Conservation (phyloP, 2,888 invertebrate species). For the Zootermopsis nevadensis region DNA sequence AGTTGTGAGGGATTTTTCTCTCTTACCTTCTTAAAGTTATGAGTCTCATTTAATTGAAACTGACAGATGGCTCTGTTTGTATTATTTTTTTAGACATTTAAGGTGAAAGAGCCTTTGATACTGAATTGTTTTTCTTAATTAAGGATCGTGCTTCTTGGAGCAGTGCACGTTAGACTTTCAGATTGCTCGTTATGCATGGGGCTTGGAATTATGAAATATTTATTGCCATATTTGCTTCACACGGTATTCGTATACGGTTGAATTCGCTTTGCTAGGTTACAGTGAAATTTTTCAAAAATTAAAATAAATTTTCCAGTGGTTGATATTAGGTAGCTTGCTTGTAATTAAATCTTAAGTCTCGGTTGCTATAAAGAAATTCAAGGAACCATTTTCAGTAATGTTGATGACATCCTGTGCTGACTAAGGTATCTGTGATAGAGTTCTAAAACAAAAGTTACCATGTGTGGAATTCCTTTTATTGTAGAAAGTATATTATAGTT, state of each 20-base stretch:
- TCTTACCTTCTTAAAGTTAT: not conserved
- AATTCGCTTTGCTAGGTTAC: not conserved
- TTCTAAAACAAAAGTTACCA: not conserved
- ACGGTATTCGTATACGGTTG: not conserved
- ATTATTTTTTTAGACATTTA: not conserved
- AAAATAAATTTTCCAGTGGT: not conserved
- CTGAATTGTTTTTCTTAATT: not conserved
- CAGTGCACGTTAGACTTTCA: not conserved
- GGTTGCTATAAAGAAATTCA: not conserved
- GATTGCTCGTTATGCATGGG: conserved; percentile 2
- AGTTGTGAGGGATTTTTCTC: not conserved
- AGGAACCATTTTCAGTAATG: not conserved
- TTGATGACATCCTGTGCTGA: not conserved
- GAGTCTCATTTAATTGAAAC: not conserved
- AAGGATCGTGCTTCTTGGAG: not conserved
- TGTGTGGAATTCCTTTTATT: not conserved
- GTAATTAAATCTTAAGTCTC: not conserved
- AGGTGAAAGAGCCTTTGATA: not conserved
- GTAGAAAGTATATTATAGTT: not conserved
- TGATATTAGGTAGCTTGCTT: not conserved
- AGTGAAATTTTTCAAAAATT: not conserved
- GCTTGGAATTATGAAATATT: not conserved
- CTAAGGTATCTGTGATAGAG: not conserved
- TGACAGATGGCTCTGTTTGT: not conserved
- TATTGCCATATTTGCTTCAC: not conserved